Conservation (phyloP, 2,797 vertebrate genomes). For the Oreortyx pictus region DNA sequence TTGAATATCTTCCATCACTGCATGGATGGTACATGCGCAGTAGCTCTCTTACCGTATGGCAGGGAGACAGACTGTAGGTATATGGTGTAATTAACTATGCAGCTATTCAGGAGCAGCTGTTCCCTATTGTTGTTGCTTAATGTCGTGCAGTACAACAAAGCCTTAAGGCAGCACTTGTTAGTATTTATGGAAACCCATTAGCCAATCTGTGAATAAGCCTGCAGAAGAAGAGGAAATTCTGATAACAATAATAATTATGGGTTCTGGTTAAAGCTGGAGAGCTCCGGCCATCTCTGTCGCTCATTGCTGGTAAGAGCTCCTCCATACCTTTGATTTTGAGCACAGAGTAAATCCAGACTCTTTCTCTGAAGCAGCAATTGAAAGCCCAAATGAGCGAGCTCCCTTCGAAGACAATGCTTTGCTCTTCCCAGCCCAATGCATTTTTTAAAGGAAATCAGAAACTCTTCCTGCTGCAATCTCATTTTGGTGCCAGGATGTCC, state of each 20-base stretch:
- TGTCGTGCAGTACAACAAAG: constrained; percentile 64
- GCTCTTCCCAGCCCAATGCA: neutral
- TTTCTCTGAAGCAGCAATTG: neutral
- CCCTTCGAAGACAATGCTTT: neutral
- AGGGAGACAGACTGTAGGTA: constrained; percentile 10
- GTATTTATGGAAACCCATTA: constrained; percentile 71
- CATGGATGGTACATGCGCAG: neutral
- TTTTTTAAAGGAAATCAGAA: constrained; percentile 54
- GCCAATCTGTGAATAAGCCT: constrained; percentile 45
- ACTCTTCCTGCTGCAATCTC: constrained; percentile 26
- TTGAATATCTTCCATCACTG: constrained; percentile 14
- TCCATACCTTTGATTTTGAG: neutral
- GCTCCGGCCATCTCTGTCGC: neutral
- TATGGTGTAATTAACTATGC: constrained; percentile 40
- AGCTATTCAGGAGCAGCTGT: constrained; percentile 63
- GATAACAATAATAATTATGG: constrained; percentile 25
- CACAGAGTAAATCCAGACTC: neutral
- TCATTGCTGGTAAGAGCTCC: neutral
- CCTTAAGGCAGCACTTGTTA: constrained; percentile 61
- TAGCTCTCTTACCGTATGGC: neutral
- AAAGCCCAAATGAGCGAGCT: neutral
- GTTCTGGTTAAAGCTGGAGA: constrained; percentile 21
- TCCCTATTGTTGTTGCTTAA: constrained; percentile 70
- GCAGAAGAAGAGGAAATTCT: constrained; percentile 53
- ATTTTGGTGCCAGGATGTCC: constrained; percentile 57